Percentiles rank a stretch among this genome's conserved stretches.
Evolutionary conservation across 2,797 vertebrate species (phyloP).

Genomic region (Prunella strophiata): DNA sequence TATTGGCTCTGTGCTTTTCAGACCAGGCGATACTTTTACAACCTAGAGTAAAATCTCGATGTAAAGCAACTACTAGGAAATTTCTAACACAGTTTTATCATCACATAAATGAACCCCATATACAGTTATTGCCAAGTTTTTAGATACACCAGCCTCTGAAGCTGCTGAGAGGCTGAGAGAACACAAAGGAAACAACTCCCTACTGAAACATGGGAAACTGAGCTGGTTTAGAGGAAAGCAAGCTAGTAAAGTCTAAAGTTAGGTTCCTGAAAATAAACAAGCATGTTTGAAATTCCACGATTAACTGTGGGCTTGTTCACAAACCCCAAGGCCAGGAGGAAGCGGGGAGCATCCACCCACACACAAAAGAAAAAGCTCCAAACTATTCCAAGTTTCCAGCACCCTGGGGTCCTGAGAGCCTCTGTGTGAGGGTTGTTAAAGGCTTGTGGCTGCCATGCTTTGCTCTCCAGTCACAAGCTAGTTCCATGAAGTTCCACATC

Average conservation of each 20-base stretch:
- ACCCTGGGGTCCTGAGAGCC: conserved; percentile 8
- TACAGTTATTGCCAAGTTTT: neutral
- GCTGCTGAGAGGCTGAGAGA: neutral
- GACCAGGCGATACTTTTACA: neutral
- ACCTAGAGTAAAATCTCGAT: neutral
- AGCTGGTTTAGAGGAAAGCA: neutral
- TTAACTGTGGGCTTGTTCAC: neutral
- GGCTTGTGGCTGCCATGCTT: neutral
- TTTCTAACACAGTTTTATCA: neutral
- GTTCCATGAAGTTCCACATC: neutral
- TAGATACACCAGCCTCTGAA: neutral
- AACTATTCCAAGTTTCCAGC: conserved; percentile 48
- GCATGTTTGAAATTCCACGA: conserved; percentile 42
- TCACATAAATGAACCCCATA: conserved; percentile 7
- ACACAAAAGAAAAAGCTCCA: conserved; percentile 22
- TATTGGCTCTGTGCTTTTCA: neutral
- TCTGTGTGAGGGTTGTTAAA: neutral
- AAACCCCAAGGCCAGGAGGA: conserved; percentile 36
- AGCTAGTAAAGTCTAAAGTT: conserved; percentile 8
- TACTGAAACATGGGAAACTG: conserved; percentile 24
- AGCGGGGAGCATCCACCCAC: conserved; percentile 10
- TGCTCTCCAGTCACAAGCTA: neutral
- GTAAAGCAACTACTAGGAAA: neutral
- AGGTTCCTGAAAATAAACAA: conserved; percentile 35
- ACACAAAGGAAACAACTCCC: conserved; percentile 8